Evolutionary conservation across 2,797 vertebrate genomes (phyloP).

Genomic region (Anas bernieri): DNA sequence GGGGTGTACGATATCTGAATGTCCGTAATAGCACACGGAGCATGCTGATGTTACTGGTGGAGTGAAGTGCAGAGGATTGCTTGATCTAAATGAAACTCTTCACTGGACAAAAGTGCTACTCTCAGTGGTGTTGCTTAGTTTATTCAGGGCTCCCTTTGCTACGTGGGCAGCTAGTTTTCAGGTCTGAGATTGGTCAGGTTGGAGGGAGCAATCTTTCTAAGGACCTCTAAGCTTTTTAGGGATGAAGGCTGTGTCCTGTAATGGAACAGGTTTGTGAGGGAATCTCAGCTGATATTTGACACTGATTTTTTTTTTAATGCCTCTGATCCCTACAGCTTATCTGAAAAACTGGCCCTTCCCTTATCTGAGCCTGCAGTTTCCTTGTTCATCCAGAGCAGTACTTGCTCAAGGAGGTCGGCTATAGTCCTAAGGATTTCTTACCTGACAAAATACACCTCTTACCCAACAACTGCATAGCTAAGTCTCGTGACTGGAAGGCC

Average conservation of each 20-base stretch:
- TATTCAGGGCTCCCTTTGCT: background rate
- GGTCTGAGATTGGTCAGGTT: background rate
- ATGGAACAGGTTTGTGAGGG: background rate
- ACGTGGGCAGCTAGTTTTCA: no score
- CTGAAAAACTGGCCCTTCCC: background rate
- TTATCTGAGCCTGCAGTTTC: background rate
- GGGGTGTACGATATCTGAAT: background rate
- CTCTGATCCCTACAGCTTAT: background rate
- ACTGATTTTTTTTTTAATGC: background rate
- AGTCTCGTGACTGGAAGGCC: background rate
- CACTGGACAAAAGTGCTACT: background rate
- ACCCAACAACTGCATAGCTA: background rate
- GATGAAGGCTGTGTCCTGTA: background rate
- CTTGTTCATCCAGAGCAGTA: background rate
- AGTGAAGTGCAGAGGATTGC: background rate
- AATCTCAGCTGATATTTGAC: background rate
- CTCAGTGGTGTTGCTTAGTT: background rate
- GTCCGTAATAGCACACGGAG: background rate
- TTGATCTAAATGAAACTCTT: background rate
- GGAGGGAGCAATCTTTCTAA: background rate
- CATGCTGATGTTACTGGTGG: rapidly evolving
- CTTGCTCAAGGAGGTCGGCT: background rate
- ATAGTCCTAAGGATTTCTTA: background rate
- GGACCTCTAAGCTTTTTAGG: background rate
- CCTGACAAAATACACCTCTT: background rate